Evolutionary conservation across 2,113 vertebrate species (phyloP).

Genomic region (Diadophis punctatus): DNA sequence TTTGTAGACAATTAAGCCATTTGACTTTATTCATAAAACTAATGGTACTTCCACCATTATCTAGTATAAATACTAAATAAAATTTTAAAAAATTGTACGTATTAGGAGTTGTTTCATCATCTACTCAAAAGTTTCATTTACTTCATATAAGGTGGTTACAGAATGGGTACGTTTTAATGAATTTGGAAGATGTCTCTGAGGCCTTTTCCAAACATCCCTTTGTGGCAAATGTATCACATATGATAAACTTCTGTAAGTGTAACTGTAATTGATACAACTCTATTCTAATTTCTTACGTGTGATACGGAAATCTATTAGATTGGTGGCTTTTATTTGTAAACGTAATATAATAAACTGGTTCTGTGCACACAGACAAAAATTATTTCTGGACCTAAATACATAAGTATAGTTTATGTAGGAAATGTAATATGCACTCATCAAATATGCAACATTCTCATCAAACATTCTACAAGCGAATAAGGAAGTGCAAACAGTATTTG

Average conservation of each 20-base stretch:
- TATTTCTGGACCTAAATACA: neutral
- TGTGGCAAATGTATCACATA: neutral
- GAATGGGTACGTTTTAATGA: neutral
- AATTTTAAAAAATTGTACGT: neutral
- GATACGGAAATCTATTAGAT: neutral
- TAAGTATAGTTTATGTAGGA: neutral
- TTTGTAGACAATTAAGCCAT: neutral
- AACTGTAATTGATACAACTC: neutral
- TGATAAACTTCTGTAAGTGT: neutral
- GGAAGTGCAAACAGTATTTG: neutral
- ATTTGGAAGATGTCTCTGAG: neutral
- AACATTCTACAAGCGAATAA: neutral
- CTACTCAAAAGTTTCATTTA: neutral
- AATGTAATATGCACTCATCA: neutral
- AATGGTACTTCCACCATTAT: neutral
- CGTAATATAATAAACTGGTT: neutral
- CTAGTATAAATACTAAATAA: neutral
- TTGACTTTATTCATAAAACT: neutral
- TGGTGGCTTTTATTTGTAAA: neutral
- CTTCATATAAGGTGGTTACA: neutral
- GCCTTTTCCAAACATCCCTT: neutral
- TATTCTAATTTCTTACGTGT: neutral
- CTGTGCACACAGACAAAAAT: neutral
- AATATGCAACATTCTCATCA: neutral
- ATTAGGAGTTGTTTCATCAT: neutral